phyloP scores from a whole-genome alignment of 2,888 invertebrate genomes.

The Sepiola atlantica region DNA sequence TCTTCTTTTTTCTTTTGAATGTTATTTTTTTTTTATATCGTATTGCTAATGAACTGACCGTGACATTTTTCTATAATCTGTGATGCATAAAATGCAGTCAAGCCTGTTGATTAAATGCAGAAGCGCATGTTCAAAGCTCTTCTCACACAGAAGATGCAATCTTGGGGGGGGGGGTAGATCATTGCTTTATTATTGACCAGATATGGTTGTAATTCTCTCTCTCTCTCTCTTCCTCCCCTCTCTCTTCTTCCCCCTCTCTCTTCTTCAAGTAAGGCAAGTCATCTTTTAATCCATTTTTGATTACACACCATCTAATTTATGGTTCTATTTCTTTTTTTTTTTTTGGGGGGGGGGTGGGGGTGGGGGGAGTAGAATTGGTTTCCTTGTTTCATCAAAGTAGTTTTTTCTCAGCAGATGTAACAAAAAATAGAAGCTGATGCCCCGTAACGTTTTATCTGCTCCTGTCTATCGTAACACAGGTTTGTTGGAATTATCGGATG shows the following conservation, averaged over 20 bases:
- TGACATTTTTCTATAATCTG: background rate
- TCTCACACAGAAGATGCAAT: background rate
- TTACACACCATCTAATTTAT: background rate
- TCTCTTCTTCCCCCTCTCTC: background rate
- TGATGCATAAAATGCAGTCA: background rate
- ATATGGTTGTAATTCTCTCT: background rate
- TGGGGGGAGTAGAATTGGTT: background rate
- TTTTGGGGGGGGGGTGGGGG: too few species aligned
- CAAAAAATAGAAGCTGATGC: too few species aligned
- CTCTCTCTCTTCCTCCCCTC: background rate
- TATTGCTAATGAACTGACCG: background rate
- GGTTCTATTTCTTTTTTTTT: background rate
- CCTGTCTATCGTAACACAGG: too few species aligned
- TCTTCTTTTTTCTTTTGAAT: too few species aligned
- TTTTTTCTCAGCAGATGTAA: too few species aligned
- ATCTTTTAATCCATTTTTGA: background rate
- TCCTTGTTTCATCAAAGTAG: too few species aligned
- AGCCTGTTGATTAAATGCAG: background rate
- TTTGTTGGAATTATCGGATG: too few species aligned
- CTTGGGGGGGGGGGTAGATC: background rate
- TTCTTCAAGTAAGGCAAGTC: background rate
- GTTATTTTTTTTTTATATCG: too few species aligned
- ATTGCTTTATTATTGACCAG: background rate
- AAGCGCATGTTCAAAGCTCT: background rate
- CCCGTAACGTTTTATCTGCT: too few species aligned